These are phyloP conservation scores for Gari tellinella DNA, from an alignment of 2,888 invertebrate genomes.

Conservation along the genomic window DNA sequence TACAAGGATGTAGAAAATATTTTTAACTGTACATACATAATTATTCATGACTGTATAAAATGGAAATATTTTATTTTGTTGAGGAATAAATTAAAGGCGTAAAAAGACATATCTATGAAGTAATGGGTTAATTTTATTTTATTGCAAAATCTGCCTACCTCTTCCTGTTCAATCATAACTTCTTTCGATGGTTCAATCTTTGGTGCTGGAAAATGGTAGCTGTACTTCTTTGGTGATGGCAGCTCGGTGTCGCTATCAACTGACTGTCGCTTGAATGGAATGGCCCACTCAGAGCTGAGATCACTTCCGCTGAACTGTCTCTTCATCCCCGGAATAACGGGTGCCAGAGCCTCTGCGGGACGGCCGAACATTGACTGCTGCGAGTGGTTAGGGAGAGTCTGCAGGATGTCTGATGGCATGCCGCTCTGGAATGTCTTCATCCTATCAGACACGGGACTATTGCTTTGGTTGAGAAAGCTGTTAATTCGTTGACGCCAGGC, in stretches of 20 bases:
- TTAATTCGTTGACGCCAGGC: slow-evolving; percentile 58
- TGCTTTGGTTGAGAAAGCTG: slow-evolving; percentile 35
- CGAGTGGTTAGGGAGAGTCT: slow-evolving; percentile 54
- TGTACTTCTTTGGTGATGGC: too few relatives aligned
- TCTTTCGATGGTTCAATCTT: too few relatives aligned
- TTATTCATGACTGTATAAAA: too few relatives aligned
- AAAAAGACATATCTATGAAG: too few relatives aligned
- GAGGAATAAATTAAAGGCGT: too few relatives aligned
- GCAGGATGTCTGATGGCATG: slow-evolving; percentile 36
- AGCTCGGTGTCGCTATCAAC: slow-evolving; percentile 35
- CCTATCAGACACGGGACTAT: slow-evolving; percentile 46
- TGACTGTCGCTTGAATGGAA: slow-evolving; percentile 52
- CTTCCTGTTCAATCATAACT: too few relatives aligned
- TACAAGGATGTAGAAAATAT: too few relatives aligned
- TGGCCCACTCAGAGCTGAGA: slow-evolving; percentile 52
- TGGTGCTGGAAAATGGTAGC: too few relatives aligned
- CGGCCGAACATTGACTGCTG: slow-evolving; percentile 55
- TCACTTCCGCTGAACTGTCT: slow-evolving; percentile 57
- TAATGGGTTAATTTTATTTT: too few relatives aligned
- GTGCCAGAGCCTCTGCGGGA: slow-evolving; percentile 39
- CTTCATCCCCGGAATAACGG: slow-evolving; percentile 57
- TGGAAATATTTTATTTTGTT: too few relatives aligned
- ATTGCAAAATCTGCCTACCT: too few relatives aligned
- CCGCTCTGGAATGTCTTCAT: slow-evolving; percentile 32
- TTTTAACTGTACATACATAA: too few relatives aligned